Evolutionary conservation across 2,888 invertebrate species (phyloP).

Genomic region (Dicyrtomina minuta): DNA sequence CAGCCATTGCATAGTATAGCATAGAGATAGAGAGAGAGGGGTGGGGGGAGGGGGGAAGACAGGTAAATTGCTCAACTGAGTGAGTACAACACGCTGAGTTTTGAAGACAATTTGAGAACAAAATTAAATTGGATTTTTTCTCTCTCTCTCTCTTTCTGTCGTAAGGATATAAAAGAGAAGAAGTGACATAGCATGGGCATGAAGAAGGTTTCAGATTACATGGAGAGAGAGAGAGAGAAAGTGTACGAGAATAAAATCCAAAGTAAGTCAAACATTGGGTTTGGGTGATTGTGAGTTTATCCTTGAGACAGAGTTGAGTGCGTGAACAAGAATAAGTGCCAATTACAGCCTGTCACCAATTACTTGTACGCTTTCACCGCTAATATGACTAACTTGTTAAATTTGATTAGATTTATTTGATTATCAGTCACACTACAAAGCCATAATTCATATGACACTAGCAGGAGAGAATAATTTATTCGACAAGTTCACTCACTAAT

Average conservation of each 20-base stretch:
- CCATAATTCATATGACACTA: conserved; percentile 19
- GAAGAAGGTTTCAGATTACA: background rate
- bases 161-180: no score
- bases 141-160: no score
- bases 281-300: no score
- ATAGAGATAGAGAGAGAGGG: no score
- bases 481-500: no score
- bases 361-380: conserved; percentile 19
- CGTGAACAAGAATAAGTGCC: conserved; percentile 26
- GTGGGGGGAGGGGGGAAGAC: no score
- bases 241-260: background rate
- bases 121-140: no score
- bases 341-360: conserved; percentile 32
- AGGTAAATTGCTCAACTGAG: no score
- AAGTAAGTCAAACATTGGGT: background rate
- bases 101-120: no score
- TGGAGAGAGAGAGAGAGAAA: background rate
- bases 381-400: conserved; percentile 13
- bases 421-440: conserved; percentile 11
- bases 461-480: conserved; percentile 16
- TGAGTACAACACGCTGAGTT: no score
- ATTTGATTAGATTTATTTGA: conserved; percentile 22
- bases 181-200: no score
- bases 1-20: no score
- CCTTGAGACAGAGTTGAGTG: conserved; percentile 3